Evolutionary conservation across 2,888 invertebrate genomes (phyloP).

Genomic region (Lycaena phlaeas): DNA sequence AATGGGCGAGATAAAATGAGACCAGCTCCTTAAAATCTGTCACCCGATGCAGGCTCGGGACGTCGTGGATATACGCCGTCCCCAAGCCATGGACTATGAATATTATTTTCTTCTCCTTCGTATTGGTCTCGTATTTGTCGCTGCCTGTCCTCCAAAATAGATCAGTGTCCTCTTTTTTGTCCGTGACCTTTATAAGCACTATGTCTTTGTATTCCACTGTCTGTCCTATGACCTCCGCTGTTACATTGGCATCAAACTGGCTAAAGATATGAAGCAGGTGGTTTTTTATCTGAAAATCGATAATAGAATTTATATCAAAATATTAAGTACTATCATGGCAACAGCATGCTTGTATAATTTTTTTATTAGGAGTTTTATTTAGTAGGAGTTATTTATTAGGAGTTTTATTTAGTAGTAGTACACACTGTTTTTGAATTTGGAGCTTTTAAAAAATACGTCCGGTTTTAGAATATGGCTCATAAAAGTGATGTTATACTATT

Average conservation of each 20-base stretch:
- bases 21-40: slow-evolving; percentile 28
- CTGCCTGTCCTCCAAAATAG: background rate
- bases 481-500: too few relatives aligned
- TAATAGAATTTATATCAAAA: slow-evolving; percentile 16
- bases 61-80: slow-evolving; percentile 30
- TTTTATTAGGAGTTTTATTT: too few relatives aligned
- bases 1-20: slow-evolving; percentile 36
- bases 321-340: too few relatives aligned
- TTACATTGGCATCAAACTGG: slow-evolving; percentile 31
- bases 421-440: too few relatives aligned
- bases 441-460: too few relatives aligned
- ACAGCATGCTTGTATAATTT: too few relatives aligned
- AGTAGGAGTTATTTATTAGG: too few relatives aligned
- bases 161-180: slow-evolving; percentile 13
- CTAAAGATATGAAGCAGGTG: slow-evolving; percentile 27
- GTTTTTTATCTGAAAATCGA: slow-evolving; percentile 33
- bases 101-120: slow-evolving; percentile 44
- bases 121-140: slow-evolving; percentile 37
- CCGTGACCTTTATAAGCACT: slow-evolving; percentile 34
- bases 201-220: slow-evolving; percentile 50
- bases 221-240: slow-evolving; percentile 32
- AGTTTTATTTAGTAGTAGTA: too few relatives aligned
- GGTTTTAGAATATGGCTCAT: too few relatives aligned
- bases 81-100: slow-evolving; percentile 53
- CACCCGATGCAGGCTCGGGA: slow-evolving; percentile 23